Conservation (phyloP, 1,140 invertebrate genomes). For the Microplitis mediator region DNA sequence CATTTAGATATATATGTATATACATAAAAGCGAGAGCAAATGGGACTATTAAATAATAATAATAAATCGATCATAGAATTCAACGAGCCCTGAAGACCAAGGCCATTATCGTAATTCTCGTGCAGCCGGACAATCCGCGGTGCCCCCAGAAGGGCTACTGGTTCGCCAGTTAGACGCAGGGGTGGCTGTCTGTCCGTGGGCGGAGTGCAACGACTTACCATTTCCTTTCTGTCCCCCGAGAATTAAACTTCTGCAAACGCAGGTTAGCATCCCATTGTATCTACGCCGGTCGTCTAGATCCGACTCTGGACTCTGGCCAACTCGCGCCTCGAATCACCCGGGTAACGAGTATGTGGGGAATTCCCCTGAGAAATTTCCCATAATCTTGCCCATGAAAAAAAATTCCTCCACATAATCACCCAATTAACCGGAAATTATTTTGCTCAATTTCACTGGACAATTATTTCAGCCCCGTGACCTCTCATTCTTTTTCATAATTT, state of each 20-base stretch:
- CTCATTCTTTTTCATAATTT: too few relatives aligned
- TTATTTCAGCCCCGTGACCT: too few relatives aligned
- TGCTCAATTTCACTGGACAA: background rate
- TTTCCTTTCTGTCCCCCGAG: slow-evolving; percentile 10
- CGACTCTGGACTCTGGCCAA: slow-evolving; percentile 23
- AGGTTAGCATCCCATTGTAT: slow-evolving; percentile 22
- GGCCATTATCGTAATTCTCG: slow-evolving; percentile 28
- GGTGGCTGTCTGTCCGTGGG: background rate
- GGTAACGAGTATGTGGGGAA: slow-evolving; percentile 24
- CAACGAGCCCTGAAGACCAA: background rate
- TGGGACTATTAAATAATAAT: slow-evolving; percentile 19
- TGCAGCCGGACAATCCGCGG: slow-evolving; percentile 1
- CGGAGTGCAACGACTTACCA: slow-evolving; percentile 23
- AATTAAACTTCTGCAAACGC: slow-evolving; percentile 19
- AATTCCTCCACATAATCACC: background rate
- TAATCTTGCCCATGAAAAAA: background rate
- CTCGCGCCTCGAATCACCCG: slow-evolving; percentile 11
- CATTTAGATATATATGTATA: too few relatives aligned
- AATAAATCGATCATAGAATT: slow-evolving; percentile 18
- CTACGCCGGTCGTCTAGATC: slow-evolving; percentile 18
- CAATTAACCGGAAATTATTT: background rate
- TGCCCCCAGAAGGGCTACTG: background rate
- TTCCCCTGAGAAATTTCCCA: slow-evolving; percentile 12
- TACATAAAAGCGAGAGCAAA: background rate
- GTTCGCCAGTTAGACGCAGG: background rate